Evolutionary conservation across 2,888 invertebrate genomes (phyloP).

Genomic region (Epistrophe eligans): DNA sequence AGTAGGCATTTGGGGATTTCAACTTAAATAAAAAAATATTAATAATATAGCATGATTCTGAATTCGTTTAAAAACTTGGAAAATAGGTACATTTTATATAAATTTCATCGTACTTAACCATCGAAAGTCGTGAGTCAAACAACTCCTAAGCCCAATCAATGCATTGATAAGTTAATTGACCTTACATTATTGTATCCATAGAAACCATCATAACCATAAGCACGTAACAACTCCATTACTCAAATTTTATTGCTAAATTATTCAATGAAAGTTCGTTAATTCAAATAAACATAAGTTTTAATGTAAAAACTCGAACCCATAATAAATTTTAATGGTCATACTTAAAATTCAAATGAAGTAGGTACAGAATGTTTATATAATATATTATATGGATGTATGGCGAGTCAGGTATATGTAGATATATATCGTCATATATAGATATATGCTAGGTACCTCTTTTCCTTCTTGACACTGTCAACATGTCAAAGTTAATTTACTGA

Average conservation of each 20-base stretch:
- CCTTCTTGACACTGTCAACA: conserved; percentile 65
- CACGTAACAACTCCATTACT: conserved; percentile 64
- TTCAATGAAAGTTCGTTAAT: conserved; percentile 73
- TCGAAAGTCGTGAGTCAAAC: too few species aligned
- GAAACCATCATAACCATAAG: conserved; percentile 1
- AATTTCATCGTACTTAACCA: too few species aligned
- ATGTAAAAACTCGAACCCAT: conserved; percentile 72
- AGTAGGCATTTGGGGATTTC: too few species aligned
- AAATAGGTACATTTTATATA: too few species aligned
- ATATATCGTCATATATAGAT: not conserved
- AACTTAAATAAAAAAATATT: too few species aligned
- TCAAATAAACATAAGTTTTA: conserved; percentile 73
- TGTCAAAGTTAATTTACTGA: conserved; percentile 74
- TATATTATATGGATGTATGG: not conserved
- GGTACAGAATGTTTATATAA: not conserved
- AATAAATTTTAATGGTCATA: conserved; percentile 73
- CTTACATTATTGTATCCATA: not conserved
- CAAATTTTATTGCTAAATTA: conserved; percentile 69
- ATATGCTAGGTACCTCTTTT: conserved; percentile 38
- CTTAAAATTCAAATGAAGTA: conserved; percentile 75
- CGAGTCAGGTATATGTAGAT: not conserved
- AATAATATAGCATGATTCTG: too few species aligned
- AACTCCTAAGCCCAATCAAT: too few species aligned
- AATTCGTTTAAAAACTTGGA: too few species aligned
- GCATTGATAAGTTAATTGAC: conserved; percentile 34